Evolutionary conservation across 2,797 vertebrate species (phyloP), one percentile per base, ranked within the genome.

Genomic region (Garrulus glandarius): DNA sequence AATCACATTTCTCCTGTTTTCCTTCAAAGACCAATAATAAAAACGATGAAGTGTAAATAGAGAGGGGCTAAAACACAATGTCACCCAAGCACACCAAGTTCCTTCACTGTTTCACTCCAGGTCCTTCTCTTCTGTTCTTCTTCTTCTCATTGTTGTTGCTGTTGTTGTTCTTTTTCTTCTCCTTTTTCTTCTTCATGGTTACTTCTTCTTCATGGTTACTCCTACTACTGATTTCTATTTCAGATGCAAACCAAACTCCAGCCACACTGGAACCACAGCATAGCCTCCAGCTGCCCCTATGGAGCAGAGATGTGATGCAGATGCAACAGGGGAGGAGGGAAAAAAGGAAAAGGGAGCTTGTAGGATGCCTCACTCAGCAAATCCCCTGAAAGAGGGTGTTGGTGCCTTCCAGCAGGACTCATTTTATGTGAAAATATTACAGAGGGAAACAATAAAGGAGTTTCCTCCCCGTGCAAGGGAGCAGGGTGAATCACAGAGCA

Each of bases 11-110:
- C 49, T 64, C 26, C 47, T 30, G 19, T 44, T 24, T 85, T 65
- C 39, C 50, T 53, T 82, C 49, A 34, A 43, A 75, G 17, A 36
- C 39, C 3, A 6, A 8, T 64, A 52, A 72, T 30, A 34, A 47
- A 83, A 83, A n/a, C 3, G 0, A 23, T 30, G 19, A 14, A 69
- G 11, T 27, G 46, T 61, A 55, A 71, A 67, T 11, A 61, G 39
- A 43, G 65, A 74, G 17, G 6, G 17, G 6, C 15, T 67, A 32
- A 80, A 88, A 49, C 5, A 15, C 14, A 44, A 7, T 8, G 15
- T 72, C 60, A 61, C 8, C 8, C n/a, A 29, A 7, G 24, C 2
- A 8, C 0, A 0, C 4, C 0, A 0, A 11, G 26, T 30, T 92
- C 16, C 14, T 49, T 53, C 44, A 30, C 10, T 10, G 3, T 69